Percentiles rank a stretch among this genome's conserved stretches.
Evolutionary conservation across 2,113 vertebrate species (phyloP).

Genomic region (Triplophysa dalaica): DNA sequence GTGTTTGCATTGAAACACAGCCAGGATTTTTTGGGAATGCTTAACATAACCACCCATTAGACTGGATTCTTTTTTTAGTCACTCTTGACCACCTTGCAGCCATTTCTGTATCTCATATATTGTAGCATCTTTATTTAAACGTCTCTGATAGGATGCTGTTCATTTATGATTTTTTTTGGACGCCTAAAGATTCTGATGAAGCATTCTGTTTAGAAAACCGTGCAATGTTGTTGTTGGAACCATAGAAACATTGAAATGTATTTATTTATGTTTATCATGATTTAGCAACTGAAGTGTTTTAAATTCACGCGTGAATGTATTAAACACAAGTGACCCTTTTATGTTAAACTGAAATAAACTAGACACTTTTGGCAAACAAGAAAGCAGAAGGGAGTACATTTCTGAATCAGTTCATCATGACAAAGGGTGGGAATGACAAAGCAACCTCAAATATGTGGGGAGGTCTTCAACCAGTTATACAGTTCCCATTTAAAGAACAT

Average conservation of each 20-base stretch:
- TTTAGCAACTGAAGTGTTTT: background rate
- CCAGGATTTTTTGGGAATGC: background rate
- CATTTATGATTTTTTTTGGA: background rate
- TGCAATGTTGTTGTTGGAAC: too few species aligned
- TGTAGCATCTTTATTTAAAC: background rate
- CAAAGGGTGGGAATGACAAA: background rate
- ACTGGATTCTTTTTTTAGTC: conserved; percentile 60
- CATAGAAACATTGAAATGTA: too few species aligned
- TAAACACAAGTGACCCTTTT: too few species aligned
- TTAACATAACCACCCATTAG: conserved; percentile 3
- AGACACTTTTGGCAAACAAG: background rate
- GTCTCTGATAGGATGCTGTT: conserved; percentile 38
- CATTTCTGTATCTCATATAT: conserved; percentile 15
- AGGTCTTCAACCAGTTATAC: background rate
- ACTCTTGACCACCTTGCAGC: conserved; percentile 37
- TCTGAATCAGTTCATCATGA: conserved; percentile 8
- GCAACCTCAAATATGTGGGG: background rate
- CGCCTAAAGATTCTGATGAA: too few species aligned
- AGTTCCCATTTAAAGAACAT: too few species aligned
- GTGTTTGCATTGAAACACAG: conserved; percentile 20
- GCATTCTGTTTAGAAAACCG: too few species aligned
- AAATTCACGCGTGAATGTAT: too few species aligned
- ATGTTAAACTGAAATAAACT: background rate
- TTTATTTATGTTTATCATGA: too few species aligned
- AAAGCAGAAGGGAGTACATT: background rate